Conservation (phyloP, 2,113 vertebrate genomes). For the Dendrocopos noguchii region DNA sequence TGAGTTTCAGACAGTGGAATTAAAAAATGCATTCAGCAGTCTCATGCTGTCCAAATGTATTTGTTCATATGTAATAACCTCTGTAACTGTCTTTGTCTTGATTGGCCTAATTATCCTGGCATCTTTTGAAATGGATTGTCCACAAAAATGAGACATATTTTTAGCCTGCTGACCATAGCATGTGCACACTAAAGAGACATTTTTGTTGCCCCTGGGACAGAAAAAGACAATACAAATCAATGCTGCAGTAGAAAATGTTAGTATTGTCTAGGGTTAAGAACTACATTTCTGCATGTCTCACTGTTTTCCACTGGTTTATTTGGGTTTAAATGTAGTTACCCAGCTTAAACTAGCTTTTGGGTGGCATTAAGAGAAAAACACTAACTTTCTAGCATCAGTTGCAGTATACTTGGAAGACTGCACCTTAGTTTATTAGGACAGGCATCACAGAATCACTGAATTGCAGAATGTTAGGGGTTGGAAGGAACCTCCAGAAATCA, state of each 20-base stretch:
- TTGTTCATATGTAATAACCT: neutral
- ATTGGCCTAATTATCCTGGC: neutral
- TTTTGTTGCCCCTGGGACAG: neutral
- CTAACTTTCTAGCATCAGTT: neutral
- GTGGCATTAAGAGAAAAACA: neutral
- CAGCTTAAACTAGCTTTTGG: neutral
- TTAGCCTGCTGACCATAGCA: neutral
- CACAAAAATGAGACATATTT: neutral
- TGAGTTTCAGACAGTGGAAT: neutral
- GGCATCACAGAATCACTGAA: neutral
- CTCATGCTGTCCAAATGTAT: neutral
- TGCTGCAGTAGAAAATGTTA: neutral
- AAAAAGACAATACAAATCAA: neutral
- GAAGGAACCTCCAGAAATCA: too few species aligned
- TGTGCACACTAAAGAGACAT: neutral
- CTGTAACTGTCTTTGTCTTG: neutral
- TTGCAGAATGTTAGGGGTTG: too few species aligned
- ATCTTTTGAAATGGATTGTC: neutral
- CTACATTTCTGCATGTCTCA: neutral
- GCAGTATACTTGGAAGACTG: neutral
- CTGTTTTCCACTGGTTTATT: neutral
- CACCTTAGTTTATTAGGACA: neutral
- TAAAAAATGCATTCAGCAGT: neutral
- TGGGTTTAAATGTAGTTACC: neutral
- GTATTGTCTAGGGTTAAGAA: neutral